Conservation (phyloP, 2,113 vertebrate species). For the western clawed frog (Xenopus tropicalis) region UCB_Xtro_10.0 CM004445.2:76016001-76016500, state of each 20-base stretch:
- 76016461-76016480: neutral
- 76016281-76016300: slow-evolving; percentile 92
- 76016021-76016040: no score
- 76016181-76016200: no score
- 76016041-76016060: no score
- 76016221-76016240: no score
- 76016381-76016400: slow-evolving; percentile 81
- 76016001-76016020: no score
- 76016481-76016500: neutral
- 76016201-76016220: no score
- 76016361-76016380: slow-evolving; percentile 67
- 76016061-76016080: no score
- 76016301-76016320: slow-evolving; percentile 88
- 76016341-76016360: slow-evolving; percentile 89
- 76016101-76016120: no score
- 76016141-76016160: no score
- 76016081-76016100: no score
- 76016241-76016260: slow-evolving; percentile 75
- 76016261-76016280: slow-evolving; percentile 87
- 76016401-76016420: slow-evolving; percentile 81
- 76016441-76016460: neutral
- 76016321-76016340: slow-evolving; percentile 77
- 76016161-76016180: no score
- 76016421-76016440: neutral
- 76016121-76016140: no score